Base-by-base conservation (phyloP, 1,140 invertebrate genomes). In the Pomacea maculata region DNA sequence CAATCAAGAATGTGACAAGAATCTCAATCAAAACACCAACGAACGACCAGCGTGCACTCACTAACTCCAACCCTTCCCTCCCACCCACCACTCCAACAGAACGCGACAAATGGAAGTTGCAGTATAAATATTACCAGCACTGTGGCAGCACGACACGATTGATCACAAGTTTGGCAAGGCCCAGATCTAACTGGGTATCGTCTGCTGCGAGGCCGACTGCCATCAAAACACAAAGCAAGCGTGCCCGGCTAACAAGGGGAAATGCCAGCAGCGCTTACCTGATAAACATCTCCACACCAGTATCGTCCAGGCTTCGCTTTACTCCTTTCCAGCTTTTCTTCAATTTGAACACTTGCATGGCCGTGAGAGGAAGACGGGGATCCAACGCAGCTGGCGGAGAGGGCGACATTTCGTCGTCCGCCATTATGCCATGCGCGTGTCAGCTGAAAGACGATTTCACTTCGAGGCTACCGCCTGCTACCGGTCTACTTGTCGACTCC, bases 321-420 rank as follows among this genome's bases (percentile, higher is more conserved):
- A 90, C 88, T 54, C 88, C 89, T 85, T 90, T 90, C 89, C 89
- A 90, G 64, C 88, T 89, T 84, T 89, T 90, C 81, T 90, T 86
- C 19, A 90, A 79, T 82, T 89, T 89, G 80, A 89, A 90, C 65
- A 90, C 86, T 83, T 90, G 88, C 84, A 88, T 83, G 55, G 88
- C 84, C 71, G 85, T 87, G 9, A 90, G 78, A 14, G 88, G 88
- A 17, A 89, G 80, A 11, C 89, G 82, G 14, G 89, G 86, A 79
- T 90, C 89, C 1, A 86, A 85, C 5, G 86, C 84, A 34, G 86
- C 85, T 17, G 86, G 89, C 12, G 86, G 84, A 57, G 86, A 84
- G 15, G 88, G 87, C 74, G 77, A 78, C 77, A 78, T 78, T 52
- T 78, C 77, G 77, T 78, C 77, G 77, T 78, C 77, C 77, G 77